Conservation (phyloP, 2,888 invertebrate species). For the Lasioglossum calceatum region DNA sequence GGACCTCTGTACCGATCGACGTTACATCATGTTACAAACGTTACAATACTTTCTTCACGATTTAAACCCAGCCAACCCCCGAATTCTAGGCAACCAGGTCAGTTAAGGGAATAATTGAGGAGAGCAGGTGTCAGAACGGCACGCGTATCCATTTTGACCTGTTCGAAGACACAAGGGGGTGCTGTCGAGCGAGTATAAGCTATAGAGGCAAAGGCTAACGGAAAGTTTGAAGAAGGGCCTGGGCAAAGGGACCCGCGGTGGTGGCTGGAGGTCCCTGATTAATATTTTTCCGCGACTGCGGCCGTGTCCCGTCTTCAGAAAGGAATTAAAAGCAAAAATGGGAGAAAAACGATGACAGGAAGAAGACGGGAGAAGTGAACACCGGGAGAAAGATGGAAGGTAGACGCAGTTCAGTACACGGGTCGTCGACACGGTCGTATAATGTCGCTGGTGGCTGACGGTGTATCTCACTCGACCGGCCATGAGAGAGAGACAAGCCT, state of each 20-base stretch:
- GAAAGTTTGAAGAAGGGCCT: slow-evolving; percentile 40
- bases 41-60: too few relatives aligned
- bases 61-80: neutral
- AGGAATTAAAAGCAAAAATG: slow-evolving; percentile 70
- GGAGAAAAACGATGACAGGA: slow-evolving; percentile 51
- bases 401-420: slow-evolving; percentile 71
- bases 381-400: slow-evolving; percentile 62
- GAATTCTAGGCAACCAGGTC: neutral
- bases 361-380: slow-evolving; percentile 36
- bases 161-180: neutral
- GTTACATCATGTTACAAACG: too few relatives aligned
- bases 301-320: slow-evolving; percentile 64
- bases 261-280: slow-evolving; percentile 65
- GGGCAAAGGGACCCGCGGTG: slow-evolving; percentile 30
- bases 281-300: slow-evolving; percentile 72
- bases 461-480: slow-evolving; percentile 74
- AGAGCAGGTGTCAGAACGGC: neutral
- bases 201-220: slow-evolving; percentile 30
- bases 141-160: neutral
- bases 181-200: neutral
- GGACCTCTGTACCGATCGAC: neutral
- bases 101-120: neutral
- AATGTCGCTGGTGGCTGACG: slow-evolving; percentile 81
- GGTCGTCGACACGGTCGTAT: slow-evolving; percentile 74
- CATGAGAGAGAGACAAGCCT: slow-evolving; percentile 45